Conservation (phyloP, 2,797 vertebrate species). For the Anomalospiza imberbis region DNA sequence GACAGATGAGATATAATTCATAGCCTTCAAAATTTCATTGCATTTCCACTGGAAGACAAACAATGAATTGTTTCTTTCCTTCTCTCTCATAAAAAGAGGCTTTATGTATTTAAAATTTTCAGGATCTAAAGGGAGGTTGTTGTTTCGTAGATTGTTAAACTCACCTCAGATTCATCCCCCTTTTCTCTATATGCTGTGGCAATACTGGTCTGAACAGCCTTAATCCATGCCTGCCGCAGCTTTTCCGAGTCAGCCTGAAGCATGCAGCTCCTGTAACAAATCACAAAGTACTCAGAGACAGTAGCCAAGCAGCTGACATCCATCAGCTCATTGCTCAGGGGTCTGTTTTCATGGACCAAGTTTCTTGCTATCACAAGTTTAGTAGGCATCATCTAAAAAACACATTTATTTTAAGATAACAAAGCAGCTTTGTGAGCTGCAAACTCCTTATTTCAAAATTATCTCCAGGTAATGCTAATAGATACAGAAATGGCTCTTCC, state of each 20-base stretch:
- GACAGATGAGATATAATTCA: neutral
- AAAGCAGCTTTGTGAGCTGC: neutral
- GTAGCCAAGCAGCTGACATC: neutral
- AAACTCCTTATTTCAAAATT: neutral
- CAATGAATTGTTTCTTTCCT: neutral
- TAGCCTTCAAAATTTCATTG: neutral
- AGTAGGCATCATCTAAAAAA: neutral
- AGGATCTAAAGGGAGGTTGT: neutral
- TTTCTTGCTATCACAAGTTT: neutral
- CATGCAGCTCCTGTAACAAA: conserved; percentile 90
- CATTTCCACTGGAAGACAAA: neutral
- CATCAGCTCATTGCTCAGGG: neutral
- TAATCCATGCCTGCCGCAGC: conserved; percentile 95
- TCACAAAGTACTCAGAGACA: neutral
- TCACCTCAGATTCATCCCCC: conserved; percentile 89
- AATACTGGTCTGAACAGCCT: conserved; percentile 97
- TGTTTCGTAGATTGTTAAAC: neutral
- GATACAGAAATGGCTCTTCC: neutral
- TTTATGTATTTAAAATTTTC: neutral
- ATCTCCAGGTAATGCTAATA: neutral
- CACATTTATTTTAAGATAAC: neutral
- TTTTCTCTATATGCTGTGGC: conserved; percentile 95
- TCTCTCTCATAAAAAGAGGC: neutral
- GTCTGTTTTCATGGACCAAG: neutral
- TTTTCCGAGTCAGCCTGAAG: conserved; percentile 97